Conservation (phyloP, 2,888 invertebrate species). For the Drosophila suboccidentalis region DNA sequence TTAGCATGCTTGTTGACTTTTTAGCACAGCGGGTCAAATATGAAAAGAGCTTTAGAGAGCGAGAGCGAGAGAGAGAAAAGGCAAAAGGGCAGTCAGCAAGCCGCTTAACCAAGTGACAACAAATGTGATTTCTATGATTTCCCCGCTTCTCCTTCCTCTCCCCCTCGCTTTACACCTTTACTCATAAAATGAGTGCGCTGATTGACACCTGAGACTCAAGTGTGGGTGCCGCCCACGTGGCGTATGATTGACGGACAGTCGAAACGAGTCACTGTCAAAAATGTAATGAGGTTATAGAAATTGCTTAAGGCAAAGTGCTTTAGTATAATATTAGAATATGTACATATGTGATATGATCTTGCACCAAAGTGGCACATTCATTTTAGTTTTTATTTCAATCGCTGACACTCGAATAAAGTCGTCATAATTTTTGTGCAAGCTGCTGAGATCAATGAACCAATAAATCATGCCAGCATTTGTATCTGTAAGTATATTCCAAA, state of each 20-base stretch:
- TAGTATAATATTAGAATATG: background rate
- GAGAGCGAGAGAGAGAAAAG: constrained; percentile 22
- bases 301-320: constrained; percentile 43
- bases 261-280: constrained; percentile 29
- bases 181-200: constrained; percentile 12
- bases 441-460: constrained; percentile 51
- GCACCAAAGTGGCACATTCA: background rate
- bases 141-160: constrained; percentile 12
- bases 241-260: constrained; percentile 63
- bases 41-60: constrained; percentile 29
- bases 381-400: constrained; percentile 6
- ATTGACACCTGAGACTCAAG: constrained; percentile 43
- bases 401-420: constrained; percentile 47
- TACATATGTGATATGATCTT: constrained; percentile 27
- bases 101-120: constrained; percentile 60
- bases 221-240: constrained; percentile 65
- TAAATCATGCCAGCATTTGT: constrained; percentile 28
- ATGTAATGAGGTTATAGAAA: constrained; percentile 57
- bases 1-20: constrained; percentile 69
- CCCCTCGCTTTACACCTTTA: background rate
- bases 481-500: background rate
- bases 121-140: constrained; percentile 72
- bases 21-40: constrained; percentile 63
- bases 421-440: constrained; percentile 40
- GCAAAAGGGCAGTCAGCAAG: constrained; percentile 76